phyloP scores from a whole-genome alignment of 2,113 vertebrate species.

The Myanophis thanlyinensis region DNA sequence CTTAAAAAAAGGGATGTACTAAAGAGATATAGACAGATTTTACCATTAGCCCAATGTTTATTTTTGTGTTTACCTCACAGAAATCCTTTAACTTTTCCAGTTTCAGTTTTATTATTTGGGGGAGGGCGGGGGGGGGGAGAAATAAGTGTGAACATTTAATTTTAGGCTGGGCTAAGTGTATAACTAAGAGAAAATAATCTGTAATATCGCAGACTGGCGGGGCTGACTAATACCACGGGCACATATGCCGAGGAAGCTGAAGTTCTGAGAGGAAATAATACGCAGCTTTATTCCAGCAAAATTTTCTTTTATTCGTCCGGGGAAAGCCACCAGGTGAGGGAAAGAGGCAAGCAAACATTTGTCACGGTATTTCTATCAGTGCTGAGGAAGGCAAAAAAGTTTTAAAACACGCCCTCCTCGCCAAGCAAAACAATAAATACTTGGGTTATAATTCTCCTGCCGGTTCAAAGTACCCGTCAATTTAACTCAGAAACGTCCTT shows the following conservation, averaged over 20 bases:
- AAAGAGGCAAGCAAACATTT: not conserved
- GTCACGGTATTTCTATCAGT: not conserved
- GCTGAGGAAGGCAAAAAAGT: not conserved
- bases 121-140: rapidly evolving
- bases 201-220: not conserved
- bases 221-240: not conserved
- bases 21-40: not conserved
- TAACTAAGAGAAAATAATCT: not conserved
- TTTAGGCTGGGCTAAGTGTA: not conserved
- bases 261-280: not conserved
- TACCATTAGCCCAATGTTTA: not conserved
- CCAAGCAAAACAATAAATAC: not conserved
- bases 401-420: not conserved
- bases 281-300: too few species aligned
- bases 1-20: not conserved
- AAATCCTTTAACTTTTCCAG: not conserved
- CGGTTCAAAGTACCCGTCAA: not conserved
- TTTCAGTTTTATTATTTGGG: not conserved
- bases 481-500: not conserved
- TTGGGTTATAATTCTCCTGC: not conserved
- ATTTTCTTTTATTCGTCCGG: not conserved
- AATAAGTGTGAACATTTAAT: not conserved
- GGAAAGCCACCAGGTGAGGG: not conserved
- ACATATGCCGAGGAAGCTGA: not conserved
- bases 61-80: not conserved